Evolutionary conservation across 1,140 invertebrate species (phyloP).

Genomic region (Cardiocondyla obscurior): DNA sequence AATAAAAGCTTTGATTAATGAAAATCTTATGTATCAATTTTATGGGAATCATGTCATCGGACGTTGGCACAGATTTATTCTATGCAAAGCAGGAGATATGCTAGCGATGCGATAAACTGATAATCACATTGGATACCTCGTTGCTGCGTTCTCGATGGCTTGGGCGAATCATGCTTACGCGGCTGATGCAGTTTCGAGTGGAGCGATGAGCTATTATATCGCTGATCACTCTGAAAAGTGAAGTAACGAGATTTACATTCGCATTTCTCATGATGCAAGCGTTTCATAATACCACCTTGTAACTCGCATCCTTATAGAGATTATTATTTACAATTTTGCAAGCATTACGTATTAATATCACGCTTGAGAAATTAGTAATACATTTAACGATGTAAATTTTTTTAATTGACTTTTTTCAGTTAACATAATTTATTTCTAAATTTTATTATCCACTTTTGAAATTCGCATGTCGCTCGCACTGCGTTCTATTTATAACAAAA

Average conservation of each 20-base stretch:
- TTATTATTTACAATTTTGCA: slow-evolving; percentile 8
- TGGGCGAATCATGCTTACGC: slow-evolving; percentile 45
- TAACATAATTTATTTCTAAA: background rate
- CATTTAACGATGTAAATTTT: background rate
- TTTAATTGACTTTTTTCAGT: background rate
- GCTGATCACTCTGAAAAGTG: slow-evolving; percentile 36
- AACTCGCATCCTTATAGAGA: slow-evolving; percentile 17
- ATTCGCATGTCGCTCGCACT: background rate
- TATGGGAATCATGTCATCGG: background rate
- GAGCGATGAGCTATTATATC: slow-evolving; percentile 37
- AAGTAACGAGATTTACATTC: slow-evolving; percentile 43
- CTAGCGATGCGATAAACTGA: slow-evolving; percentile 49
- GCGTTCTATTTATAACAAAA: background rate
- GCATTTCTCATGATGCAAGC: slow-evolving; percentile 30
- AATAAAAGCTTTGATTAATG: background rate
- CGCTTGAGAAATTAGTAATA: background rate
- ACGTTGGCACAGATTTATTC: slow-evolving; percentile 6
- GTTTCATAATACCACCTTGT: slow-evolving; percentile 17
- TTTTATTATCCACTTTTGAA: background rate
- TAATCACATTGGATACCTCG: slow-evolving; percentile 31
- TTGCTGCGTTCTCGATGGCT: slow-evolving; percentile 31
- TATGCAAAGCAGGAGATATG: slow-evolving; percentile 26
- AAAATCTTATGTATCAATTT: background rate
- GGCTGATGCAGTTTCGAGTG: slow-evolving; percentile 41
- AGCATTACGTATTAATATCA: background rate